Percentiles rank a stretch among this genome's conserved stretches.
These are phyloP conservation scores for Anser cygnoides DNA, from an alignment of 2,113 vertebrate genomes.

Conservation along the genomic window DNA sequence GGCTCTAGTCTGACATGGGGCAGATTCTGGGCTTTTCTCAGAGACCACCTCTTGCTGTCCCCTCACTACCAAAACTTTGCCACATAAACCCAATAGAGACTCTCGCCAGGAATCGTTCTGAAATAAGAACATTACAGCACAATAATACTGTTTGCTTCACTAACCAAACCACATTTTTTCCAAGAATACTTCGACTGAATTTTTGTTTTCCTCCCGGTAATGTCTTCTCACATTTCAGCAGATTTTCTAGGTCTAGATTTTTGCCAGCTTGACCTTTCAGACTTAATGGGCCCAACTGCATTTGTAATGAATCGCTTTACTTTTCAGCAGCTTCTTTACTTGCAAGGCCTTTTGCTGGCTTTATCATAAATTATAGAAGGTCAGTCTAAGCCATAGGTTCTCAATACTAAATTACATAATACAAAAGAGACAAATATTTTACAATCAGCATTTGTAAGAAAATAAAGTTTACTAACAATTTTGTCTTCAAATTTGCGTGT, in stretches of 20 bases:
- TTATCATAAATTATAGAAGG: slow-evolving; percentile 1
- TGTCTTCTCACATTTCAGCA: not conserved
- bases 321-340: slow-evolving; percentile 18
- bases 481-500: not conserved
- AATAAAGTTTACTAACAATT: not conserved
- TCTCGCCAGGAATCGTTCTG: not conserved
- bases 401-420: not conserved
- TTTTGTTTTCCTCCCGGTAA: slow-evolving; percentile 4
- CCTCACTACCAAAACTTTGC: too few relatives aligned
- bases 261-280: slow-evolving; percentile 43
- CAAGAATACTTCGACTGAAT: not conserved
- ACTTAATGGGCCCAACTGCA: not conserved
- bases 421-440: not conserved
- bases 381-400: not conserved
- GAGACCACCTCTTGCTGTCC: too few relatives aligned
- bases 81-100: not conserved
- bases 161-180: not conserved
- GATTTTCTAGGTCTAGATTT: slow-evolving; percentile 19
- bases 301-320: not conserved
- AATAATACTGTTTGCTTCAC: not conserved
- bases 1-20: too few relatives aligned
- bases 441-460: not conserved
- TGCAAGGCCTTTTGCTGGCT: not conserved
- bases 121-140: not conserved
- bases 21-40: too few relatives aligned